Conservation (phyloP, 2,113 vertebrate species). For the Mus spicilegus region DNA sequence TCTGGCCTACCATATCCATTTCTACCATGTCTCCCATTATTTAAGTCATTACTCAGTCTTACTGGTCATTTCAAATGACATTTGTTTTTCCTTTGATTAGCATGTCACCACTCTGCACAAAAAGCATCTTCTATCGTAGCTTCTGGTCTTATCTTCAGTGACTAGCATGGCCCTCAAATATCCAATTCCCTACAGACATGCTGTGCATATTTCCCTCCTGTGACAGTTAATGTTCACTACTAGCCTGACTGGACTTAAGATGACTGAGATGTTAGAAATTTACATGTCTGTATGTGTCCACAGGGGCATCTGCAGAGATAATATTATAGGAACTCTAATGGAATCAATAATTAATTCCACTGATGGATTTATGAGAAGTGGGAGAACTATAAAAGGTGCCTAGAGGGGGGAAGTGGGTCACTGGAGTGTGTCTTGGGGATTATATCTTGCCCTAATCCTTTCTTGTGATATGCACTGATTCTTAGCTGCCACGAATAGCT, state of each 20-base stretch:
- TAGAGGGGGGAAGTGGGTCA: not conserved
- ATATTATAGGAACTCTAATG: not conserved
- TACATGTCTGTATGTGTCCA: not conserved
- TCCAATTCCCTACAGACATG: not conserved
- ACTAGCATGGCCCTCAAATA: not conserved
- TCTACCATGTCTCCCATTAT: not conserved
- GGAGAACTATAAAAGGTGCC: not conserved
- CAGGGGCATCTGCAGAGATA: not conserved
- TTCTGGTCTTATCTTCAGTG: not conserved
- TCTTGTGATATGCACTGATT: not conserved
- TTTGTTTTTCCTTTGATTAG: constrained; percentile 20
- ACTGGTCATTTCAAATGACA: not conserved
- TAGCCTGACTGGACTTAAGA: not conserved
- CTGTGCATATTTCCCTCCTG: not conserved
- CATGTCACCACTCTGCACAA: constrained; percentile 4
- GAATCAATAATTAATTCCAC: not conserved
- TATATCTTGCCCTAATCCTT: not conserved
- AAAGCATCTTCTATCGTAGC: not conserved
- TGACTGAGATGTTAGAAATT: not conserved
- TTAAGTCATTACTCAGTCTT: not conserved
- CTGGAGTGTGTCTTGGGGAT: not conserved
- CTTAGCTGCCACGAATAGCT: not conserved
- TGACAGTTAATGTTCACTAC: not conserved
- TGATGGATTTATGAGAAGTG: not conserved
- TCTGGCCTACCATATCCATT: not conserved